Base-by-base conservation (phyloP, 2,888 invertebrate genomes). In the Lepeophtheirus nordmannii region DNA sequence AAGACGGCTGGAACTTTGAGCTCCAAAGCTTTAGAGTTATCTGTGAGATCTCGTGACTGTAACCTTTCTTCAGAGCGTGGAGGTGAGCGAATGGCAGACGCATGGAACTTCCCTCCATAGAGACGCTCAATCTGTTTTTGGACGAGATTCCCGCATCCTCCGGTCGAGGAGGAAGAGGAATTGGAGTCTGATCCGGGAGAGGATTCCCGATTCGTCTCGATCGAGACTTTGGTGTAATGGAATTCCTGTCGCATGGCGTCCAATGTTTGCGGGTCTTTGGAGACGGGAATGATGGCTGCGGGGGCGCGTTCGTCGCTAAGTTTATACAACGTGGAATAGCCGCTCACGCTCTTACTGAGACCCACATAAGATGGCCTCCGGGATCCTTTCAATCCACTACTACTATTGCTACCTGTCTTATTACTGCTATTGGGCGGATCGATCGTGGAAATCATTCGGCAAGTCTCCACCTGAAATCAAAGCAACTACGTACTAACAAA, bases 331-430 rank as follows among this genome's bases (percentile, higher is more conserved):
- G 53, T 87, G 8, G 87, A 86, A 74, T 92, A 92, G 5, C 91
- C 91, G 77, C 87, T 89, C 64, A 91, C 88, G 22, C 89, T 89
- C 74, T 90, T 89, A 63, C 91, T 89, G 69, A 92, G 78, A 72
- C 87, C 88, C 67, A 92, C 78, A 75, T 92, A 92, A 67, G 89
- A 89, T 0, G 91, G 91, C 73, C 88, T 85, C 14, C 63, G 53
- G n/a, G 53, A 46, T 14, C 53, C 53, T 30, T 30, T 30, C 30
- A 30, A 30, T 30, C 30, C 30, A 30, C 30, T 7, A 46, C 53
- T 46, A 17, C 53, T 46, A n/a, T 8, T 14, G 11, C 10, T 14
- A 41, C 41, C 41, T 10, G 10, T 17, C 53, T n/a, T 17, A n/a
- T n/a, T 17, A 46, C 14, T 17, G 17, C 53, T 17, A 17, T 17